phyloP scores from a whole-genome alignment of 2,113 vertebrate species.

The Ictalurus punctatus region DNA sequence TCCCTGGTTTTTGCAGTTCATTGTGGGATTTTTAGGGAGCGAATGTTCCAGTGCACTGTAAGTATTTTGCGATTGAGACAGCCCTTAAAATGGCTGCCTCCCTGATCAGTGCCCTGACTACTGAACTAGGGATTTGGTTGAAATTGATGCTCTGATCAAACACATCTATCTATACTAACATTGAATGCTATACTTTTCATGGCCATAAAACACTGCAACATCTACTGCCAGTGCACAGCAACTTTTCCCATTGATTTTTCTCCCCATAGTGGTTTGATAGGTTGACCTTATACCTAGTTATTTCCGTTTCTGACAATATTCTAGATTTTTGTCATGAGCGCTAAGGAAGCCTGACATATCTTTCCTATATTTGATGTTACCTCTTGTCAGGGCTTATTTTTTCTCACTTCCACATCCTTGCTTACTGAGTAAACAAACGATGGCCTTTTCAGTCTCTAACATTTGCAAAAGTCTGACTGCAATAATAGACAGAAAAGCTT shows the following conservation, averaged over 20 bases:
- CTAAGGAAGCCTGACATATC: background rate
- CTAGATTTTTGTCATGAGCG: background rate
- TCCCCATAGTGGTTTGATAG: background rate
- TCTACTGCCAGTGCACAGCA: background rate
- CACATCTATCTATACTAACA: background rate
- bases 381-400: background rate
- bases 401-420: background rate
- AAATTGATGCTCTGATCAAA: background rate
- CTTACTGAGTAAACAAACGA: background rate
- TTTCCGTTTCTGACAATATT: background rate
- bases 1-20: no score
- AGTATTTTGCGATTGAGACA: no score
- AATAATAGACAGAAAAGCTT: background rate
- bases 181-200: background rate
- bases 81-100: no score
- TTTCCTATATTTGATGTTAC: background rate
- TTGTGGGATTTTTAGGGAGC: no score
- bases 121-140: no score
- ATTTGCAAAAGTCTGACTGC: background rate
- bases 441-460: slow-evolving; percentile 4
- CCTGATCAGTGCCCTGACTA: no score
- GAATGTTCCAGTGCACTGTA: no score
- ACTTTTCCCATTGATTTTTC: background rate
- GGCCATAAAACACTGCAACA: background rate
- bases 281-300: background rate